Conservation (phyloP, 2,888 invertebrate genomes). For the Nomada hirtipes region DNA sequence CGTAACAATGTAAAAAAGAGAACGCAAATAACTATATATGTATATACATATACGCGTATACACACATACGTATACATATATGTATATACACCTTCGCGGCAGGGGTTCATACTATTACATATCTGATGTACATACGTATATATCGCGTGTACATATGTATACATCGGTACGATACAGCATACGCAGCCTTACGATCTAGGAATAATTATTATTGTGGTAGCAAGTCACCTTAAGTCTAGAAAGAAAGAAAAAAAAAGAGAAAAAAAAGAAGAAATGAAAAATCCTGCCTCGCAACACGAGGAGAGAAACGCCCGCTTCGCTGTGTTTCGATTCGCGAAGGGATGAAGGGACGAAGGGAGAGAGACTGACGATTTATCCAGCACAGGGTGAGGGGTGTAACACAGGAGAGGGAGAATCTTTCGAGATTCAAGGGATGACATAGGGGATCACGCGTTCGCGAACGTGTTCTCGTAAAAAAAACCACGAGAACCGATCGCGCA, state of each 20-base stretch:
- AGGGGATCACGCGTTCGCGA: neutral
- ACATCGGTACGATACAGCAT: constrained; percentile 75
- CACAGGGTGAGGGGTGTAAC: neutral
- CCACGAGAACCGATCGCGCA: constrained; percentile 42
- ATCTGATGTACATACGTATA: constrained; percentile 57
- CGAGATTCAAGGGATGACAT: constrained; percentile 49
- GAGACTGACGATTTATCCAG: constrained; percentile 17
- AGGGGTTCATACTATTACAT: constrained; percentile 13
- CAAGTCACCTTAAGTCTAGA: constrained; percentile 70
- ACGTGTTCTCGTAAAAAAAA: constrained; percentile 16
- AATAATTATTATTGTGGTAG: constrained; percentile 75
- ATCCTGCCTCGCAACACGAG: constrained; percentile 48
- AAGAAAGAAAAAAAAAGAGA: constrained; percentile 47
- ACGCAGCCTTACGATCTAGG: constrained; percentile 75
- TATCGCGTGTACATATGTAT: constrained; percentile 59
- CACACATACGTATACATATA: constrained; percentile 45
- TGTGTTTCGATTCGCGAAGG: constrained; percentile 52
- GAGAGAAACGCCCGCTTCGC: constrained; percentile 59
- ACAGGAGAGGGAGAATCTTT: constrained; percentile 42
- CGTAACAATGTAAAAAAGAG: constrained; percentile 75
- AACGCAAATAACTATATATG: constrained; percentile 67
- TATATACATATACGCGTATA: constrained; percentile 46
- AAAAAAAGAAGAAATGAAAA: constrained; percentile 39
- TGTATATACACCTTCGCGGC: constrained; percentile 33
- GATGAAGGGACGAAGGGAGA: constrained; percentile 8